Evolutionary conservation across 2,113 vertebrate species (phyloP).

Genomic region (Silurus asotus): DNA sequence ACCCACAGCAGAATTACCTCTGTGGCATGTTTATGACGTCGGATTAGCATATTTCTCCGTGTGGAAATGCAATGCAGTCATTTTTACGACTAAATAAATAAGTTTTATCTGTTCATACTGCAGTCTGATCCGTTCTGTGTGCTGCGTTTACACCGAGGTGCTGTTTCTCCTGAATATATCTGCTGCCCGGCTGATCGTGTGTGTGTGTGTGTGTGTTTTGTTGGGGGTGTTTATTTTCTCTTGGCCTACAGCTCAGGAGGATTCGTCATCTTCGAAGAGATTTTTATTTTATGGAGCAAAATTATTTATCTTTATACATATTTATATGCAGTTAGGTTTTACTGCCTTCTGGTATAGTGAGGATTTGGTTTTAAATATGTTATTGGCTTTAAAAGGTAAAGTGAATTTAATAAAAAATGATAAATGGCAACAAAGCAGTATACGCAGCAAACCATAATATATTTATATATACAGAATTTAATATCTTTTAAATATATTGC

Average conservation of each 20-base stretch:
- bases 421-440: too few species aligned
- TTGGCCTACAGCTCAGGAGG: not conserved
- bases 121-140: slow-evolving; percentile 9
- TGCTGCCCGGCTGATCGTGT: not conserved
- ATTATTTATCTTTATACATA: not conserved
- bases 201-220: too few species aligned
- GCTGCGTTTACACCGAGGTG: slow-evolving; percentile 2
- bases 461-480: too few species aligned
- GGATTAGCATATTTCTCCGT: slow-evolving; percentile 35
- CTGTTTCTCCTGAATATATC: slow-evolving; percentile 24
- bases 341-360: not conserved
- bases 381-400: not conserved
- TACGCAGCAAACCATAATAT: too few species aligned
- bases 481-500: too few species aligned
- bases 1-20: not conserved
- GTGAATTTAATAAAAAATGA: too few species aligned
- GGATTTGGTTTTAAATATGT: not conserved
- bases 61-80: slow-evolving; percentile 29
- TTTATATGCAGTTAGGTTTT: not conserved
- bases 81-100: slow-evolving; percentile 49
- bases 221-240: not conserved
- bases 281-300: not conserved
- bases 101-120: slow-evolving; percentile 25
- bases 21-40: slow-evolving; percentile 33
- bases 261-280: not conserved